Base-by-base conservation (phyloP, 1,140 invertebrate genomes). In the Ips nitidus region DNA sequence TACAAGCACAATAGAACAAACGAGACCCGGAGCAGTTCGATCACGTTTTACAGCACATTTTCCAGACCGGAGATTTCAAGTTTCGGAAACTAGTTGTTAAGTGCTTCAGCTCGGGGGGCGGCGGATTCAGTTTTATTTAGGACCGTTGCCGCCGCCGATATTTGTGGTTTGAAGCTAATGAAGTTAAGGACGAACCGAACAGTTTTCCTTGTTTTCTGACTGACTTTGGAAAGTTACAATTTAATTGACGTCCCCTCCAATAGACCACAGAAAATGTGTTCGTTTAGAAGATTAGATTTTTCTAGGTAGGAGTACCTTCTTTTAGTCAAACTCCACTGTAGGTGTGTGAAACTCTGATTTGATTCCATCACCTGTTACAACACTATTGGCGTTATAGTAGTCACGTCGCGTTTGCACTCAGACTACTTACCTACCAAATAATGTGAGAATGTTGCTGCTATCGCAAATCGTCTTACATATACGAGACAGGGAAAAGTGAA, bases 41-140 rank as follows among this genome's bases (percentile, higher is more conserved):
- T 52, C 45, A 64, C 61, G 61, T 64, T 64, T 53, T 42, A 53
- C 47, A 64, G 52, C 57, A 59, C 61, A 52, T 64, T 64, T 64
- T 64, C 61, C 2, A 40, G 41, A 8, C 45, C n/a, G 38, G 61
- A 64, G 61, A 64, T 64, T 64, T 53, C 61, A 36, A 64, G 61
- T 64, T 64, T 52, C 47, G 50, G 47, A 39, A 64, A 59, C 57
- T 41, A 64, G 61, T 64, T 64, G 61, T 64, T 64, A 64, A 64
- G 61, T 64, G 61, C 61, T 64, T 61, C 41, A 22, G 43, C 61
- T 8, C 61, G 8, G 57, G 41, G n/a, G 61, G 45, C 47, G 39
- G 36, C 37, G 36, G 47, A 64, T 64, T 64, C 53, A 64, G 61
- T 64, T 64, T 64, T 64, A 64, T 64, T 61, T 53, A 64, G 61